Evolutionary conservation across 2,888 invertebrate genomes (phyloP).

Genomic region (Perdita meconis): DNA sequence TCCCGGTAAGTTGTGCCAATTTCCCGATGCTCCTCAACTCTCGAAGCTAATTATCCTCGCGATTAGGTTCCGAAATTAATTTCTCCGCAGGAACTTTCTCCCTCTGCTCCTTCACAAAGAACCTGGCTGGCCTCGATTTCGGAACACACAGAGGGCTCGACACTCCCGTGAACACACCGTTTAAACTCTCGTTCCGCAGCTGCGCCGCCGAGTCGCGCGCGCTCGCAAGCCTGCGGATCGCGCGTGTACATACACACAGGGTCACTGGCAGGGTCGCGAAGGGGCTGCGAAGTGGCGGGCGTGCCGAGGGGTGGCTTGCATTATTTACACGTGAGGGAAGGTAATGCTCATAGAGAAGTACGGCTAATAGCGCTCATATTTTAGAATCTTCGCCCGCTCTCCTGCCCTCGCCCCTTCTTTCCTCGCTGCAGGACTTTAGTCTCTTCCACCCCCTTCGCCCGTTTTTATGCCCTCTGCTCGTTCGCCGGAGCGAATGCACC

Average conservation of each 20-base stretch:
- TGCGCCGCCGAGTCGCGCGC: slow-evolving; percentile 31
- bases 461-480: slow-evolving; percentile 30
- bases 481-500: slow-evolving; percentile 23
- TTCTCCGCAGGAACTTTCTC: slow-evolving; percentile 45
- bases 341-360: slow-evolving; percentile 74
- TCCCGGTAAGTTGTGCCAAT: slow-evolving; percentile 29
- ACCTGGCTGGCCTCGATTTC: slow-evolving; percentile 19
- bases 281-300: slow-evolving; percentile 1
- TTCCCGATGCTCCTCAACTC: slow-evolving; percentile 40
- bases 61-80: slow-evolving; percentile 59
- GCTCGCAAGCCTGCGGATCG: slow-evolving; percentile 38
- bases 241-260: slow-evolving; percentile 33
- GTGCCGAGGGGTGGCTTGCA: slow-evolving; percentile 63
- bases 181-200: slow-evolving; percentile 39
- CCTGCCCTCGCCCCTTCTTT: slow-evolving; percentile 55
- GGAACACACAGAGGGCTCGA: slow-evolving; percentile 16
- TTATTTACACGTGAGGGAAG: slow-evolving; percentile 77
- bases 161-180: slow-evolving; percentile 39
- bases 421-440: slow-evolving; percentile 55
- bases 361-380: slow-evolving; percentile 79
- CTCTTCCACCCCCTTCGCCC: slow-evolving; percentile 25
- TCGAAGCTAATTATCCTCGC: slow-evolving; percentile 49
- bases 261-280: slow-evolving; percentile 29
- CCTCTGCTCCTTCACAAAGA: slow-evolving; percentile 29
- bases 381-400: slow-evolving; percentile 74